Base-by-base conservation (phyloP, 2,797 vertebrate species). In the Emys orbicularis region DNA sequence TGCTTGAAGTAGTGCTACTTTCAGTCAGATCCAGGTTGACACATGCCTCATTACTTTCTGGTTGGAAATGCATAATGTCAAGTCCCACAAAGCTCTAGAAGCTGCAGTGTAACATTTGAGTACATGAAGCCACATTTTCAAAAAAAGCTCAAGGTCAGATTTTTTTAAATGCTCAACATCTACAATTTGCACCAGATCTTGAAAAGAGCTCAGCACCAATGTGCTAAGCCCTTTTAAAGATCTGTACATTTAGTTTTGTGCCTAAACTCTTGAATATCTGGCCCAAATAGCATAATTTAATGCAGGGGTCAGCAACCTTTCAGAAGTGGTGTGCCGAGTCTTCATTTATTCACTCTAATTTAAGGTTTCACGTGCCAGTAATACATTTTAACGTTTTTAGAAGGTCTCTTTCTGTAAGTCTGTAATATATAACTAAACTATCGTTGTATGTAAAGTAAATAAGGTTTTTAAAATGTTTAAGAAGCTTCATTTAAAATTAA, bases 91-190 rank as follows among this genome's bases (percentile, higher is more conserved):
- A 59, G 23, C 54, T 56, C 79, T 77, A 59, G 29, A 83, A 59
- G 29, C 65, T 94, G 37, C 13, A 84, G 25, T 77, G 10, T 21
- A 76, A 52, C 44, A 81, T 95, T 93, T 88, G 37, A 95, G 61
- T 49, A 27, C 41, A 87, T 2, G 29, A 84, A 90, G 88, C 41
- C 53, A 31, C 57, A 57, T 88, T 94, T 93, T 16, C 15, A 92
- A 83, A 83, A 85, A 85, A 54, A 87, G 37, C 86, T 90, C 2
- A 3, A 47, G 87, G 84, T 72, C 72, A 93, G 72, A 76, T 94
- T 97, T 74, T n/a, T 74, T 93, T 93, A 65, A 90, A 84, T 82
- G 89, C 87, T 96, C 96, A 93, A 83, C 92, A 82, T 87, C 90
- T 90, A 3, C 87, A 96, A 85, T 0, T 86, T 47, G 82, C 72